Base-by-base conservation (phyloP, 2,797 vertebrate species). In the Manis javanica region DNA sequence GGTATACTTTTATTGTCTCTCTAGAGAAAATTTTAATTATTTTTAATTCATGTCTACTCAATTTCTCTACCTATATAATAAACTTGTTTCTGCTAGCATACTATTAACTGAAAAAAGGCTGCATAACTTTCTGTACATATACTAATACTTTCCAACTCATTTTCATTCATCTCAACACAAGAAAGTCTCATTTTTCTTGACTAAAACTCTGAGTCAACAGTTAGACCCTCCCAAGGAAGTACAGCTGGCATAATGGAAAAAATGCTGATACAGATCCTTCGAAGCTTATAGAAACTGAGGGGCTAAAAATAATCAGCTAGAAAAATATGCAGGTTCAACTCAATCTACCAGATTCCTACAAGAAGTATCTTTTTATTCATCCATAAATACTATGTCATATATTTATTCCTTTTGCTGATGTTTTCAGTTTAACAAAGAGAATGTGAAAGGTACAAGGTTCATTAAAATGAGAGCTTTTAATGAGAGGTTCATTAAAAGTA, bases 1-100 rank as follows among this genome's bases (percentile, higher is more conserved):
- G 10, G 3, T 59, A 79, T 53, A 92, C 21, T 75, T 84, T 93
- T 90, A 90, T 34, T 75, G 23, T 79, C 46, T 49, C 96, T 87
- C 72, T 88, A 97, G 16, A 96, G 42, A 95, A 34, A 34, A 92
- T 84, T 86, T 93, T 91, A 87, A 79, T 92, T 75, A 88, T 89
- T 96, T 94, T 95, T 55, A 88, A 92, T 90, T 72, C 59, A 90
- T 72, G 15, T 66, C 63, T 85, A 66, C 5, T 79, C 14, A 29
- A 74, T 68, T 81, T 89, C 55, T 37, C 42, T 84, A 71, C 9
- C 91, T 81, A 53, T 4, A 63, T 26, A 87, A 75, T 72, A 75
- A 71, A 71, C 49, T 89, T 92, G 8, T 79, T 95, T 90, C 75
- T 53, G 72, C 78, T 64, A 72, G 34, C 39, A 90, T 31, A 69